phyloP scores from a whole-genome alignment of 2,888 invertebrate species.

The Protodeltote pygarga region DNA sequence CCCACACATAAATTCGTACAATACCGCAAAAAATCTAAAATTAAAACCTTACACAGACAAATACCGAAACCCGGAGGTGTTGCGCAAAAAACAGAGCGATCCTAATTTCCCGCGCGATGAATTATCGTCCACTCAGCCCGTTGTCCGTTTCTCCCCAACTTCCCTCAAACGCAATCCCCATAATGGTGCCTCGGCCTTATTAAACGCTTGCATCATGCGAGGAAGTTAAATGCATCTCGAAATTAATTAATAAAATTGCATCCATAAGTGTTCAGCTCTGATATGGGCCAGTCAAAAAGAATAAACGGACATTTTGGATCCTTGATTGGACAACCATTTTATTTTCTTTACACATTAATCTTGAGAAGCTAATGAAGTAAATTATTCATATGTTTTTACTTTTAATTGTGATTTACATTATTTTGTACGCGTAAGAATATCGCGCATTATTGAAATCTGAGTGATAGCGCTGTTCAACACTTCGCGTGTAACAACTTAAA shows the following conservation, averaged over 20 bases:
- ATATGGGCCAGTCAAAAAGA: conserved; percentile 55
- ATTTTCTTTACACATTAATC: conserved; percentile 47
- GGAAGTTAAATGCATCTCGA: conserved; percentile 80
- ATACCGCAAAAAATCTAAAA: conserved; percentile 12
- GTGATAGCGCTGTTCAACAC: too few relatives aligned
- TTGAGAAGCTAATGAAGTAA: conserved; percentile 48
- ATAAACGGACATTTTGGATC: conserved; percentile 50
- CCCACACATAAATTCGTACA: too few relatives aligned
- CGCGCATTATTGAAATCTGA: too few relatives aligned
- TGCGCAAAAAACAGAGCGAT: conserved; percentile 37
- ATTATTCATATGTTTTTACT: conserved; percentile 48
- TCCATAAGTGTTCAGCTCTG: conserved; percentile 62
- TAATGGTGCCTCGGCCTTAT: conserved; percentile 72
- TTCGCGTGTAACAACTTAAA: too few relatives aligned
- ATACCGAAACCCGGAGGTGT: conserved; percentile 24
- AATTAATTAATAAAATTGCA: conserved; percentile 84
- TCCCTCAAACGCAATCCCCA: conserved; percentile 69
- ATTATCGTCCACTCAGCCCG: conserved; percentile 54
- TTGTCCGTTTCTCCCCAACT: conserved; percentile 58
- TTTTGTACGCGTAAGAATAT: conserved; percentile 45
- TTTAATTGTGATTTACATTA: conserved; percentile 55
- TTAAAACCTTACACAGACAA: conserved; percentile 21
- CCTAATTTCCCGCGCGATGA: conserved; percentile 51
- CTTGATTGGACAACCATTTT: conserved; percentile 61
- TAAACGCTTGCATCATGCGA: conserved; percentile 77